phyloP scores from a whole-genome alignment of 92 coral and sea anemone genomes.

The Blastomussa wellsi region DNA sequence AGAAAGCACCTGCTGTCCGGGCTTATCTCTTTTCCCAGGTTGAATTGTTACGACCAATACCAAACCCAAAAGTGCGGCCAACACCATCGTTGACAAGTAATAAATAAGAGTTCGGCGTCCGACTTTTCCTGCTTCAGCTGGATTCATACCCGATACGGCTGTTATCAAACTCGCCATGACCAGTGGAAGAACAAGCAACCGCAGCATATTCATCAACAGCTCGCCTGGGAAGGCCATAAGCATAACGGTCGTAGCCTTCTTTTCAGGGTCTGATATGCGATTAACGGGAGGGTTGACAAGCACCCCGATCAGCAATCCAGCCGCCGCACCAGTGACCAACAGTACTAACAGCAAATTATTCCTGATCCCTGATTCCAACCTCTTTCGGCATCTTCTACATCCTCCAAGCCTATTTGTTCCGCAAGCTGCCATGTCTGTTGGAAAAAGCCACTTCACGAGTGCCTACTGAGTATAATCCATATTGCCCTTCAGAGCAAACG shows the following conservation, averaged over 20 bases:
- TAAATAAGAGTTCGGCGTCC: conserved; percentile 71
- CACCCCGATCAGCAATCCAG: conserved; percentile 71
- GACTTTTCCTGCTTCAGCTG: conserved; percentile 68
- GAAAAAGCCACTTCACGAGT: not conserved
- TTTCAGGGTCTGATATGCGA: conserved; percentile 54
- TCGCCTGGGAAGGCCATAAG: conserved; percentile 82
- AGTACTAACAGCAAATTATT: conserved; percentile 60
- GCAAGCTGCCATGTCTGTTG: not conserved
- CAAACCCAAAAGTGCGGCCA: conserved; percentile 68
- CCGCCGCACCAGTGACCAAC: conserved; percentile 58
- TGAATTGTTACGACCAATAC: conserved; percentile 63
- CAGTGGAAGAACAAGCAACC: conserved; percentile 76
- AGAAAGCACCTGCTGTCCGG: conserved; percentile 26
- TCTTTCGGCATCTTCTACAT: not conserved
- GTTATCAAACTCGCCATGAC: conserved; percentile 71
- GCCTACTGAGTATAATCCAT: too few relatives aligned
- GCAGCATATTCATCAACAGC: conserved; percentile 73
- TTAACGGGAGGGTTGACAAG: conserved; percentile 60
- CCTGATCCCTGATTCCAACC: not conserved
- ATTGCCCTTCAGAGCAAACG: not conserved
- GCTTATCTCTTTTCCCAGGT: conserved; percentile 66
- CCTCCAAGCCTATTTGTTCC: not conserved
- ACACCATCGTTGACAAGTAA: conserved; percentile 62
- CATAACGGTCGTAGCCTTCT: conserved; percentile 67
- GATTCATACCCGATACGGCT: conserved; percentile 69